phyloP scores from a whole-genome alignment of 2,888 invertebrate species.

The Acronicta aceris region DNA sequence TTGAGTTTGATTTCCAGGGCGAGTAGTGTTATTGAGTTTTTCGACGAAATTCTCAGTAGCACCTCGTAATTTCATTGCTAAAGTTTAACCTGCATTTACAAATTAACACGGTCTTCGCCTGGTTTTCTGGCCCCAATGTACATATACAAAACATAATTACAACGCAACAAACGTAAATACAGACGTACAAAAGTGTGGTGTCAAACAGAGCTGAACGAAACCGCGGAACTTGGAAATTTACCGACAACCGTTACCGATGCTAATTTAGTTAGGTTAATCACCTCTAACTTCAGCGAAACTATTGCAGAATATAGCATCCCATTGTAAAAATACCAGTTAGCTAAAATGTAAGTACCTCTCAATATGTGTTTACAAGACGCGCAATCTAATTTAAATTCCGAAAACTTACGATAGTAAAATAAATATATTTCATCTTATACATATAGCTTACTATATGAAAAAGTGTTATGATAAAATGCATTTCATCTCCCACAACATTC shows the following conservation, averaged over 20 bases:
- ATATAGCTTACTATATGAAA: conserved; percentile 9
- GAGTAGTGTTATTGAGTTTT: too few species aligned
- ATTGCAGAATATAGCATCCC: conserved; percentile 5
- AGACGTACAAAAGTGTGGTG: conserved; percentile 62
- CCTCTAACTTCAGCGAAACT: conserved; percentile 18
- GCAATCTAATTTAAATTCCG: conserved; percentile 8
- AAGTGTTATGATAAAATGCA: conserved; percentile 29
- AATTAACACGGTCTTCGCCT: conserved; percentile 42
- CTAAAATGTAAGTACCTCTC: conserved; percentile 7
- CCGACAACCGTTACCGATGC: conserved; percentile 59
- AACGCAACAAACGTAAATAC: conserved; percentile 52
- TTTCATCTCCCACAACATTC: conserved; percentile 25
- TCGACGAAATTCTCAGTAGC: too few species aligned
- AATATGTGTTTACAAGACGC: neutral
- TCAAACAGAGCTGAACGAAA: conserved; percentile 78
- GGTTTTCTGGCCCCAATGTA: conserved; percentile 50
- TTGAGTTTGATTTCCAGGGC: too few species aligned
- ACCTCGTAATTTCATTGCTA: conserved; percentile 20
- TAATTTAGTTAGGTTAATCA: conserved; percentile 61
- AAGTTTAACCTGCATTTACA: conserved; percentile 46
- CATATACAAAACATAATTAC: conserved; percentile 54
- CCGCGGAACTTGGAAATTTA: conserved; percentile 69
- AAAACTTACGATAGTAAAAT: conserved; percentile 1
- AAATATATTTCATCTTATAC: conserved; percentile 4
- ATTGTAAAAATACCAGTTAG: neutral